These are phyloP conservation scores for Scophthalmus maximus DNA, from an alignment of 2,113 vertebrate genomes.

Conservation along the genomic window DNA sequence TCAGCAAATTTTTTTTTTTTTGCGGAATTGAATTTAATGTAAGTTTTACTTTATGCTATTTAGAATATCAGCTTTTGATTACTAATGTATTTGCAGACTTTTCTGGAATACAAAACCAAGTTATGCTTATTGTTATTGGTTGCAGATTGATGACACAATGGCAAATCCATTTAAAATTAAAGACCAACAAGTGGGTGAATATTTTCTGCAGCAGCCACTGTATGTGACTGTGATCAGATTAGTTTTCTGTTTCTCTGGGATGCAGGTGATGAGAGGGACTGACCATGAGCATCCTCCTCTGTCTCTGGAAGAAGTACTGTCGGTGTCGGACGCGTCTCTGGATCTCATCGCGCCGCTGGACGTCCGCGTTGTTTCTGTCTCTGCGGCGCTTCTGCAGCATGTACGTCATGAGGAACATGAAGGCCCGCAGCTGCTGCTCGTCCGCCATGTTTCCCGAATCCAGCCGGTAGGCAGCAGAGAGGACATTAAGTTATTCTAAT, in stretches of 20 bases:
- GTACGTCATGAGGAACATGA: slow-evolving; percentile 80
- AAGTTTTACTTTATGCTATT: too few species aligned
- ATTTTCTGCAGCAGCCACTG: too few species aligned
- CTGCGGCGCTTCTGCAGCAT: slow-evolving; percentile 81
- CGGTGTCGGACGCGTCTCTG: slow-evolving; percentile 81
- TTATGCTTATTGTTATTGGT: not conserved
- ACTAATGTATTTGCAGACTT: too few species aligned
- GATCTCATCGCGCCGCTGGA: slow-evolving; percentile 77
- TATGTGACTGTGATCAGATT: too few species aligned
- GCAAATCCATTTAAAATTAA: not conserved
- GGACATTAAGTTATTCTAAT: too few species aligned
- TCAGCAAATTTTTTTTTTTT: too few species aligned
- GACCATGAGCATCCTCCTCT: slow-evolving; percentile 85
- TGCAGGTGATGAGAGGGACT: slow-evolving; percentile 10
- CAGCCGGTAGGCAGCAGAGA: not conserved
- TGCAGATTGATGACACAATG: not conserved
- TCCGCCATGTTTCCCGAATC: slow-evolving; percentile 53
- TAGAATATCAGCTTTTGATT: too few species aligned
- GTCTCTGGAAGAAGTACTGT: slow-evolving; percentile 86
- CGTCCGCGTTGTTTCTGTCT: slow-evolving; percentile 67
- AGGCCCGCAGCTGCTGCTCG: slow-evolving; percentile 65
- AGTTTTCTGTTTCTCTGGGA: too few species aligned
- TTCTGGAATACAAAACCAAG: too few species aligned
- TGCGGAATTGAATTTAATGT: too few species aligned
- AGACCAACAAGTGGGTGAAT: not conserved